Conservation (phyloP, 2,113 vertebrate genomes). For the Actenoides hombroni region DNA sequence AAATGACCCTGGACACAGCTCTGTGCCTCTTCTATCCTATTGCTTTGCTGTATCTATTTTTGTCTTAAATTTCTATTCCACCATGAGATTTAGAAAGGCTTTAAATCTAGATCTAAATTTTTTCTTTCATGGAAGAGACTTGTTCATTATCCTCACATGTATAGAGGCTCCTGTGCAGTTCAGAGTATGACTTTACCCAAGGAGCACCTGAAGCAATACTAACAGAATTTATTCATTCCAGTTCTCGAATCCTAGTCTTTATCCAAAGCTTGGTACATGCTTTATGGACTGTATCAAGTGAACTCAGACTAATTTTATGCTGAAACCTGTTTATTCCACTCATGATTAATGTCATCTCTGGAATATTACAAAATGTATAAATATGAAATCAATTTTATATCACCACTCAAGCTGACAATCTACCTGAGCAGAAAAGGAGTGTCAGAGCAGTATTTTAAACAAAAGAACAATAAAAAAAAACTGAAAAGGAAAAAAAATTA, state of each 20-base stretch:
- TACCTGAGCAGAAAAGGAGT: background rate
- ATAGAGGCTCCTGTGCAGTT: background rate
- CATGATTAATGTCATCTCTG: background rate
- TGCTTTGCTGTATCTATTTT: background rate
- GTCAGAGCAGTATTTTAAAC: background rate
- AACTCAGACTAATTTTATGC: background rate
- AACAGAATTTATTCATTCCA: background rate
- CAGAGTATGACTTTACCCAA: background rate
- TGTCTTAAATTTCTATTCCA: background rate
- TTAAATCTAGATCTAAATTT: background rate
- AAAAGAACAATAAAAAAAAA: background rate
- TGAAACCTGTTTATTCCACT: background rate
- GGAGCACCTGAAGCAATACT: background rate
- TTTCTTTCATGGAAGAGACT: background rate
- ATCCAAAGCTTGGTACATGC: background rate
- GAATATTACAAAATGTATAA: background rate
- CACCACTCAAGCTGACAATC: background rate
- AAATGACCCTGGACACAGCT: background rate
- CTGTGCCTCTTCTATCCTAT: background rate
- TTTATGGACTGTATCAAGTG: background rate
- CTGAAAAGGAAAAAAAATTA: rapidly evolving
- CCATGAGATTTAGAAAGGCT: background rate
- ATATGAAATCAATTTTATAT: background rate
- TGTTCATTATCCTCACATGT: background rate
- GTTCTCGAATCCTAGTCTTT: background rate